Conservation (phyloP, 1,140 invertebrate genomes). For the Drosophila azteca region DNA sequence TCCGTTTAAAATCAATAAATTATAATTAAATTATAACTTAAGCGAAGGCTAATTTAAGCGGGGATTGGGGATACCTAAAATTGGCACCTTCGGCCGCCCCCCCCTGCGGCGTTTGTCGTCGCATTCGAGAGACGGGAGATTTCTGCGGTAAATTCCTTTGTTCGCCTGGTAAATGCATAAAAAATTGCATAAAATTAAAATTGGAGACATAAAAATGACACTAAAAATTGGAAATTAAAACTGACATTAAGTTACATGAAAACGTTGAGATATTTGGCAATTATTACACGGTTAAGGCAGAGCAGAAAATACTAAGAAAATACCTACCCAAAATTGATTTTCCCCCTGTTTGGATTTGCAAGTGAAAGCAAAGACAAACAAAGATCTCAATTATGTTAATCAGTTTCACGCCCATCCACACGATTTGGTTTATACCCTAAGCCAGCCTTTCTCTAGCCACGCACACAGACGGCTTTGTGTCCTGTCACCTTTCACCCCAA, state of each 20-base stretch:
- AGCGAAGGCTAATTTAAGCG: slow-evolving; percentile 70
- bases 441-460: slow-evolving; percentile 5
- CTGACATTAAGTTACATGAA: slow-evolving; percentile 32
- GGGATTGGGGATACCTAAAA: slow-evolving; percentile 6
- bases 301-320: neutral
- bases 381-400: slow-evolving; percentile 81
- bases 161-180: slow-evolving; percentile 25
- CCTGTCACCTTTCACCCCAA: slow-evolving; percentile 65
- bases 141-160: slow-evolving; percentile 40
- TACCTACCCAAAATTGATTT: neutral
- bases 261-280: slow-evolving; percentile 5
- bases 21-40: slow-evolving; percentile 82
- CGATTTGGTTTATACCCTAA: slow-evolving; percentile 48
- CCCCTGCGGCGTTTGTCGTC: slow-evolving; percentile 69
- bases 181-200: slow-evolving; percentile 67
- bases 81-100: slow-evolving; percentile 20
- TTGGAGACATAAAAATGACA: slow-evolving; percentile 58
- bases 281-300: neutral
- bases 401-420: slow-evolving; percentile 71
- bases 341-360: too few species aligned
- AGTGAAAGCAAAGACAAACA: too few species aligned
- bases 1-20: slow-evolving; percentile 78
- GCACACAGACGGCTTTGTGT: neutral
- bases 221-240: slow-evolving; percentile 48
- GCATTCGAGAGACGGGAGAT: slow-evolving; percentile 36